Evolutionary conservation across 2,888 invertebrate species (phyloP).

Genomic region (Cotesia congregata): DNA sequence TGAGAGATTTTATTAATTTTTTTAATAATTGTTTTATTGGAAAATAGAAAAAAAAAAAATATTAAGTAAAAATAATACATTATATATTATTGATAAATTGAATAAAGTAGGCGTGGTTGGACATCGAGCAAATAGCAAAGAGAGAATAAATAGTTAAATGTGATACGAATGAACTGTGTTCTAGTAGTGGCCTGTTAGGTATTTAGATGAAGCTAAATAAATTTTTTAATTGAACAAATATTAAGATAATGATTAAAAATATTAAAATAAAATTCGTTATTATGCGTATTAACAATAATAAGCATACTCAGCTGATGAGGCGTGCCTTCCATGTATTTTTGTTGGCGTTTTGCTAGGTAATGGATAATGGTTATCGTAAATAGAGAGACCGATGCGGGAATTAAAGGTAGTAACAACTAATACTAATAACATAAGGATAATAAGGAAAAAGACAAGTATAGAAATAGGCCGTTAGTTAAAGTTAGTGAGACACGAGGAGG

Average conservation of each 20-base stretch:
- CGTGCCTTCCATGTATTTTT: conserved; percentile 70
- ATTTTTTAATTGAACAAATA: conserved; percentile 25
- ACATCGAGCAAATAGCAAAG: conserved; percentile 23
- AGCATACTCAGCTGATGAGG: conserved; percentile 68
- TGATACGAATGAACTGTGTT: conserved; percentile 68
- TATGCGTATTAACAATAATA: conserved; percentile 54
- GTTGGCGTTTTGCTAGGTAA: conserved; percentile 67
- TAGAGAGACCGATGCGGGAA: no score
- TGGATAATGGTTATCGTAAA: conserved; percentile 36
- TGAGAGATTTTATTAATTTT: no score
- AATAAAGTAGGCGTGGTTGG: conserved; percentile 31
- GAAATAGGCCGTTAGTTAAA: neutral
- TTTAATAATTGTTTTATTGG: no score
- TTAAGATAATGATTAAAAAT: conserved; percentile 16
- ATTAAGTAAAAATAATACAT: neutral
- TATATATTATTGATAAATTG: conserved; percentile 33
- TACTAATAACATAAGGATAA: neutral
- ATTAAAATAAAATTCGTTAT: conserved; percentile 42
- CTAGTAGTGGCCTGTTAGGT: conserved; percentile 69
- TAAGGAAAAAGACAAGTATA: conserved; percentile 21
- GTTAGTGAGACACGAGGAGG: neutral
- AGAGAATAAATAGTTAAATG: conserved; percentile 60
- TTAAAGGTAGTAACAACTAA: no score
- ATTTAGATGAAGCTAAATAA: conserved; percentile 59
- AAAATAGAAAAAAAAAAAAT: neutral